Conservation (phyloP, 2,797 vertebrate species). For the Malurus leucopterus region DNA sequence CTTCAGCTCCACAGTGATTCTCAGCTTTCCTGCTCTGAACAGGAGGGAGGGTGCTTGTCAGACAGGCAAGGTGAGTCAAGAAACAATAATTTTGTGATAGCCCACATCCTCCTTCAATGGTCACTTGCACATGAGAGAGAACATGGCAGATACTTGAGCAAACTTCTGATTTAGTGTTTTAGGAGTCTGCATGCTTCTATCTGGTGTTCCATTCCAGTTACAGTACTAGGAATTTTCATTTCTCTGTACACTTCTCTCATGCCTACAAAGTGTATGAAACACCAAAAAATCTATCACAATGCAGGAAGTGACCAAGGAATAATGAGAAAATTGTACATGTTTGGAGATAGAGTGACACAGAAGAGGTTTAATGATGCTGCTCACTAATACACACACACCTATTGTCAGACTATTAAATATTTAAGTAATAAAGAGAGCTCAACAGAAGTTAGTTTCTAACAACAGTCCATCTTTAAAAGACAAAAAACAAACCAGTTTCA, state of each 20-base stretch:
- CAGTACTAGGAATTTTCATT: background rate
- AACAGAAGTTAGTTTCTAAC: background rate
- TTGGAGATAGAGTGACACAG: background rate
- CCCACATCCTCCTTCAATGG: background rate
- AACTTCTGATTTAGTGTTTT: background rate
- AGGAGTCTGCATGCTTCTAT: background rate
- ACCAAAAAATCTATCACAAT: background rate
- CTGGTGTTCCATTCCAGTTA: background rate
- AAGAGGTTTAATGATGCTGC: background rate
- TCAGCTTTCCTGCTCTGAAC: accelerated
- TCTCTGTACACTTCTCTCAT: background rate
- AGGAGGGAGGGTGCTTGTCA: background rate
- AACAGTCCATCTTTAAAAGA: background rate
- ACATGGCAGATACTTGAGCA: background rate
- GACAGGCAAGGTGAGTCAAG: background rate
- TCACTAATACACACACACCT: background rate
- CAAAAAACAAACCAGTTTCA: background rate
- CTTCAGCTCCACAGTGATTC: background rate
- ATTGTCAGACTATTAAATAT: background rate
- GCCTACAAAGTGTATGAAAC: background rate
- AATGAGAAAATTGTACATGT: background rate
- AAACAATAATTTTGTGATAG: background rate
- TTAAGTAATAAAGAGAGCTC: background rate
- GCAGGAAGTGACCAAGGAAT: background rate
- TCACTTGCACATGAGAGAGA: background rate